A percentile compares a stretch with the other conserved stretches of the same genome.
Evolutionary conservation across 2,888 invertebrate genomes (phyloP).

Genomic region (Clanis bilineata): DNA sequence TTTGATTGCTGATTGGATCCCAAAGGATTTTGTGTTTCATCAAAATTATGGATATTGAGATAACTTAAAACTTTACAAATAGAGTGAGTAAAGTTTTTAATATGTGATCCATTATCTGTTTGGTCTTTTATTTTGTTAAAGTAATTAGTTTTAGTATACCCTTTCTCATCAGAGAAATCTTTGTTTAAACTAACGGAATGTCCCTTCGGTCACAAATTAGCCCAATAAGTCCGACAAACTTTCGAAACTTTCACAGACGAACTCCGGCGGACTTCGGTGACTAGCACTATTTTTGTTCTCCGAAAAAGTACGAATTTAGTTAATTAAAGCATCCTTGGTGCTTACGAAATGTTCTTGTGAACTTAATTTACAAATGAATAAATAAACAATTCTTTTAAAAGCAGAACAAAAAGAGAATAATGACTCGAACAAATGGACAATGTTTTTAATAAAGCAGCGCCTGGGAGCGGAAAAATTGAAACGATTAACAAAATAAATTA

Average conservation of each 20-base stretch:
- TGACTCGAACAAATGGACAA: neutral
- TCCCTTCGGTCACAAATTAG: slow-evolving; percentile 32
- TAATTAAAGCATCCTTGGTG: neutral
- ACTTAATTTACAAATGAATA: neutral
- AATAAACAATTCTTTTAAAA: neutral
- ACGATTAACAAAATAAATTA: slow-evolving; percentile 12
- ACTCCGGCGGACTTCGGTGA: slow-evolving; percentile 39
- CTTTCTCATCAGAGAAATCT: neutral
- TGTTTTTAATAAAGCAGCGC: slow-evolving; percentile 9
- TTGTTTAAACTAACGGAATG: slow-evolving; percentile 37
- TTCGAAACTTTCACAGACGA: slow-evolving; percentile 47
- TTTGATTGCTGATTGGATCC: slow-evolving; percentile 42
- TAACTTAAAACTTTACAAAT: slow-evolving; percentile 49
- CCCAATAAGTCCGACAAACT: slow-evolving; percentile 39
- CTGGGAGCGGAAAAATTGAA: slow-evolving; percentile 8
- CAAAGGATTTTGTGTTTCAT: slow-evolving; percentile 49
- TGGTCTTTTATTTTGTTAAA: neutral
- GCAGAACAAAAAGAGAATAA: slow-evolving; percentile 15
- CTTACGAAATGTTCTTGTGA: neutral
- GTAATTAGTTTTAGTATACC: neutral
- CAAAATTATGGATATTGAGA: slow-evolving; percentile 57
- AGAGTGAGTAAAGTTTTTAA: slow-evolving; percentile 46
- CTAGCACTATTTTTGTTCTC: slow-evolving; percentile 26
- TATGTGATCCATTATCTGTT: neutral
- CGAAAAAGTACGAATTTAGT: neutral